Evolutionary conservation across 2,888 invertebrate genomes (phyloP).

Genomic region (Hirtodrosophila confusa): DNA sequence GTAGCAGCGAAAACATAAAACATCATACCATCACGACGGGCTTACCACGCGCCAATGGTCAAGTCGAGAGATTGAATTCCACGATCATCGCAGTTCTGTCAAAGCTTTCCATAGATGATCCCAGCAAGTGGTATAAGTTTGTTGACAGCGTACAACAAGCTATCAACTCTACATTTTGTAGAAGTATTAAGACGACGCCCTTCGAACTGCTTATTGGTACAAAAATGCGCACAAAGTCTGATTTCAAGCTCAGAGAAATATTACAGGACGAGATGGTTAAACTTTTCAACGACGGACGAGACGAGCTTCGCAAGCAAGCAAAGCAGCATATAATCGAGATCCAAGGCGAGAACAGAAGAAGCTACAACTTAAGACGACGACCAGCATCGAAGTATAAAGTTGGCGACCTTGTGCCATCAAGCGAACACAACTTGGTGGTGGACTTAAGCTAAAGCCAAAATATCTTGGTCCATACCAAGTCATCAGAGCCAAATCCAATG

Average conservation of each 20-base stretch:
- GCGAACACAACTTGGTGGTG: background rate
- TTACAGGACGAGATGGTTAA: background rate
- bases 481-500: background rate
- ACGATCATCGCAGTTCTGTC: constrained; percentile 12
- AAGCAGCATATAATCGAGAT: constrained; percentile 45
- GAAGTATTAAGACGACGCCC: constrained; percentile 15
- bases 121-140: constrained; percentile 16
- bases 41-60: constrained; percentile 79
- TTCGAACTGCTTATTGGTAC: constrained; percentile 11
- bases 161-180: constrained; percentile 10
- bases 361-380: constrained; percentile 9
- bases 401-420: constrained; percentile 4
- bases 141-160: constrained; percentile 3
- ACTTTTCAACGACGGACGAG: constrained; percentile 5
- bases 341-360: constrained; percentile 20
- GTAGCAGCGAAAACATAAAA: constrained; percentile 73
- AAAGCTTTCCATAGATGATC: constrained; percentile 6
- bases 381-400: constrained; percentile 5
- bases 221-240: constrained; percentile 10
- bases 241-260: background rate
- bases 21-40: constrained; percentile 50
- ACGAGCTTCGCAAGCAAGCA: constrained; percentile 16
- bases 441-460: constrained; percentile 5
- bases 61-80: constrained; percentile 73
- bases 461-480: background rate